Evolutionary conservation across 1,140 invertebrate species (phyloP), one percentile per base, ranked within the genome.

Genomic region (Linepithema humile): DNA sequence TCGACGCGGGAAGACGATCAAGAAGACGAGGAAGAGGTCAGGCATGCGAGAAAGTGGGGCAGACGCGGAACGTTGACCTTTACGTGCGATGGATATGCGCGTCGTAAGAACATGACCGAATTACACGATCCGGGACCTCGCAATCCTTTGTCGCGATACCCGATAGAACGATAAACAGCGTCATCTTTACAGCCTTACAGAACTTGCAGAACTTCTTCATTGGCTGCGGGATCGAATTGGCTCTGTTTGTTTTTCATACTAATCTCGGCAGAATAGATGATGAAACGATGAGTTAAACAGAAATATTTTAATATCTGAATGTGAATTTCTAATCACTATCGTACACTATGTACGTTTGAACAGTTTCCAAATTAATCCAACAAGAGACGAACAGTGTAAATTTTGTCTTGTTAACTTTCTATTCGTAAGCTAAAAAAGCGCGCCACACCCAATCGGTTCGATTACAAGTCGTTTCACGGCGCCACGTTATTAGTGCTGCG

Each of bases 381-480:
- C n/a, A n/a, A n/a, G n/a, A n/a, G n/a, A n/a, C n/a, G n/a, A n/a
- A n/a, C n/a, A n/a, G n/a, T n/a, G n/a, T n/a, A n/a, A n/a, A n/a
- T n/a, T n/a, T n/a, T n/a, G n/a, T n/a, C n/a, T n/a, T n/a, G n/a
- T n/a, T n/a, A n/a, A n/a, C 32, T 35, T 77, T 50, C 20, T 35
- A 20, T 17, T 45, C 29, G 17, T 4, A 9, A 75, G 29, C 29
- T 35, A 29, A 38, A 20, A 53, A 50, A 83, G 85, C 78, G 60
- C 60, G 78, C 89, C 90, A 91, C 90, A 84, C 90, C 90, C 84
- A 85, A 60, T 70, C 72, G 84, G n/a, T n/a, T n/a, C n/a, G n/a
- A n/a, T 90, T 90, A 89, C 85, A 89, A n/a, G n/a, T n/a, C n/a
- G n/a, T n/a, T 89, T 86, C 84, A 73, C 86, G 40, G 23, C 60